phyloP scores from a whole-genome alignment of 2,797 vertebrate species.

The Oreonectes daqikongensis region DNA sequence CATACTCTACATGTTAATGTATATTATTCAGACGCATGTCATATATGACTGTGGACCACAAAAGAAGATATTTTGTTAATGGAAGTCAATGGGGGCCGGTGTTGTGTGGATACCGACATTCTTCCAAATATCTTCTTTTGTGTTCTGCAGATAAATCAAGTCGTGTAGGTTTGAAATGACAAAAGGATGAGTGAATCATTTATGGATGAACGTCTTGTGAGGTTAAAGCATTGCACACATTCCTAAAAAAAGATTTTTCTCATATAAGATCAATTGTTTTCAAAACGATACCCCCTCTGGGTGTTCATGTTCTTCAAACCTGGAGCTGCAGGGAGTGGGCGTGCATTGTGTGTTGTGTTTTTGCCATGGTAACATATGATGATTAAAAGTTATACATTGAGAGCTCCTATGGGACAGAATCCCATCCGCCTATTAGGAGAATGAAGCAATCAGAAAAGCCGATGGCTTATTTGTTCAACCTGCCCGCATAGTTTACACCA shows the following conservation, averaged over 20 bases:
- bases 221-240: background rate
- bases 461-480: slow-evolving; percentile 18
- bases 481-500: background rate
- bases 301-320: slow-evolving; percentile 37
- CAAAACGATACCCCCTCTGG: slow-evolving; percentile 18
- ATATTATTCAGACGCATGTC: too few relatives aligned
- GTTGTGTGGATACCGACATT: too few relatives aligned
- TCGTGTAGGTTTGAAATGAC: too few relatives aligned
- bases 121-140: too few relatives aligned
- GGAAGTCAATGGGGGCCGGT: too few relatives aligned
- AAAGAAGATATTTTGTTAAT: too few relatives aligned
- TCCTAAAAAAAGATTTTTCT: background rate
- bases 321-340: slow-evolving; percentile 38
- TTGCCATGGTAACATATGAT: slow-evolving; percentile 48
- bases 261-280: slow-evolving; percentile 40
- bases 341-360: slow-evolving; percentile 42
- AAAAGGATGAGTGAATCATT: too few relatives aligned
- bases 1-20: too few relatives aligned
- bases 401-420: slow-evolving; percentile 38
- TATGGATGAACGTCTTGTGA: background rate
- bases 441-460: slow-evolving; percentile 34
- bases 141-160: too few relatives aligned
- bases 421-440: slow-evolving; percentile 9
- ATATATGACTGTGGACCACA: background rate
- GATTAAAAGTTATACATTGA: slow-evolving; percentile 46